Evolutionary conservation across 2,888 invertebrate species (phyloP), one percentile per base, ranked within the genome.

Genomic region (Eupithecia vulgata): DNA sequence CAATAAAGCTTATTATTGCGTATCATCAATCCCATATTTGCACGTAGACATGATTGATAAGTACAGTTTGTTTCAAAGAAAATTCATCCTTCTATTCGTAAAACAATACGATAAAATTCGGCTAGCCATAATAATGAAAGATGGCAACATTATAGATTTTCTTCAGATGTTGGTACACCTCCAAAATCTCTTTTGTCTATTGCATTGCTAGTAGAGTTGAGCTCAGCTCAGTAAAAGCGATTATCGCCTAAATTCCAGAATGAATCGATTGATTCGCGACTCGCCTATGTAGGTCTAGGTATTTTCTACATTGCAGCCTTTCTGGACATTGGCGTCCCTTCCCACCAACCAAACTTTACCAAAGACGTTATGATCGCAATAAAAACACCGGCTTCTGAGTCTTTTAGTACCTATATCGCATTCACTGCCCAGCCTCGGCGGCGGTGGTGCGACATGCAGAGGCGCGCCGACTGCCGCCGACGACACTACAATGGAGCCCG

Each of bases 91-190:
- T 93, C 83, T 85, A 82, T 85, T 77, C 79, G 71, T 73, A 72
- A 76, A 79, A 80, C 88, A 85, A 82, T 90, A 91, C 82, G 87
- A 84, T 83, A 88, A 87, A 90, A 86, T 85, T 90, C 84, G 81
- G 80, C 80, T 73, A 84, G 84, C 85, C 86, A 81, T 73, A 78
- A 77, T 85, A 88, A 87, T 88, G 86, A 80, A 74, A 75, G 77
- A 83, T 94, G 92, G 94, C 92, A 94, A 94, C 94, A 92, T 90
- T 91, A 90, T 90, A 83, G 89, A 91, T 88, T 89, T 89, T 89
- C 79, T 77, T 76, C 78, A 70, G 70, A 84, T 81, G 87, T 89
- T 91, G 87, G 86, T 89, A 85, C 80, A 69, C 76, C 48, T 73
- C 67, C n/a, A 71, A 74, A 77, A 77, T 84, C 83, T 86, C 84